A percentile compares a stretch with the other conserved stretches of the same genome.
Evolutionary conservation across 2,888 invertebrate genomes (phyloP).

Genomic region (Gari tellinella): DNA sequence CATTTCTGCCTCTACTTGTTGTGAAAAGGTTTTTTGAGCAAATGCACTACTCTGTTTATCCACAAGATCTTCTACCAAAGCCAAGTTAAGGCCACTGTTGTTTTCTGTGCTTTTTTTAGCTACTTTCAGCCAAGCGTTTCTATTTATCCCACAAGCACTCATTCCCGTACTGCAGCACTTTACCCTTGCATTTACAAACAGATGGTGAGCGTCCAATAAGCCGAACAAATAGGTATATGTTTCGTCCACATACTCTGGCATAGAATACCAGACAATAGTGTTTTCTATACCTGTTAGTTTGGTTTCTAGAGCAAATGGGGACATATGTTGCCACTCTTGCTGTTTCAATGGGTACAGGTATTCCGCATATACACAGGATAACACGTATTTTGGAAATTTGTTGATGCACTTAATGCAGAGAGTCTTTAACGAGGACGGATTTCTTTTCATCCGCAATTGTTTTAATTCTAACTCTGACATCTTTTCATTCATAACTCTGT

Average conservation of each 20-base stretch:
- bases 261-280: slow-evolving; percentile 22
- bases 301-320: not conserved
- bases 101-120: slow-evolving; percentile 9
- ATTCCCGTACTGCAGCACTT: slow-evolving; percentile 31
- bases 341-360: slow-evolving; percentile 9
- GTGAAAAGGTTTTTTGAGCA: too few relatives aligned
- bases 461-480: not conserved
- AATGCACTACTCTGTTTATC: too few relatives aligned
- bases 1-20: slow-evolving; percentile 33
- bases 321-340: not conserved
- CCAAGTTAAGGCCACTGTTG: too few relatives aligned
- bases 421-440: not conserved
- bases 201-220: slow-evolving; percentile 26
- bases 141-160: slow-evolving; percentile 3
- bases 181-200: slow-evolving; percentile 10
- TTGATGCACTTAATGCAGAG: not conserved
- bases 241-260: slow-evolving; percentile 13
- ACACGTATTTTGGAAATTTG: slow-evolving; percentile 5
- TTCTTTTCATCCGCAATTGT: not conserved
- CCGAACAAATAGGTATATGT: slow-evolving; percentile 7
- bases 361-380: slow-evolving; percentile 23
- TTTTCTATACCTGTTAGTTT: not conserved
- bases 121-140: slow-evolving; percentile 26
- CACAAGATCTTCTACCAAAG: too few relatives aligned
- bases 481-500: not conserved